These are phyloP conservation scores for Falco novaeseelandiae DNA, from an alignment of 2,797 vertebrate genomes.

Conservation along the genomic window DNA sequence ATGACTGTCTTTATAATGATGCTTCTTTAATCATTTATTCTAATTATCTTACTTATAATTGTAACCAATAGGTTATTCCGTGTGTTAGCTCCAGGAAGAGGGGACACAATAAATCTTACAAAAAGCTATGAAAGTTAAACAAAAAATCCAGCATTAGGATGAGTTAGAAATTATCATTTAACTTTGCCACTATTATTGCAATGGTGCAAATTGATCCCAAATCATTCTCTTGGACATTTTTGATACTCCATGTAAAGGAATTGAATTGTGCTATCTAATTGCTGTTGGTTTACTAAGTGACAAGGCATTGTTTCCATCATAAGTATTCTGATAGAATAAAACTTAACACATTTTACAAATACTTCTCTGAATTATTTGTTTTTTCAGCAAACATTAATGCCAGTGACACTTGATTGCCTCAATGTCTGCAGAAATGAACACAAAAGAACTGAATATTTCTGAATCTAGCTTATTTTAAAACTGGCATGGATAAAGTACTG, in stretches of 20 bases:
- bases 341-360: neutral
- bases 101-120: neutral
- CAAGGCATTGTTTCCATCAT: constrained; percentile 19
- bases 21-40: neutral
- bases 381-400: constrained; percentile 5
- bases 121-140: neutral
- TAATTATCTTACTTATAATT: neutral
- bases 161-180: neutral
- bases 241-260: neutral
- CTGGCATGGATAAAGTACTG: neutral
- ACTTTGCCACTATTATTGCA: neutral
- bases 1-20: neutral
- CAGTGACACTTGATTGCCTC: neutral
- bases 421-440: neutral
- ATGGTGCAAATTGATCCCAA: neutral
- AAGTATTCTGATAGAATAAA: constrained; percentile 6
- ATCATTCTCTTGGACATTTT: neutral
- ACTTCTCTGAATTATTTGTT: neutral
- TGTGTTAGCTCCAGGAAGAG: neutral
- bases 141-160: neutral
- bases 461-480: constrained; percentile 5
- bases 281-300: constrained; percentile 12
- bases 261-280: neutral
- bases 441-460: constrained; percentile 12
- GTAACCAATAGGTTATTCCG: neutral